Conservation (phyloP, 2,888 invertebrate species). For the Scaptomyza cyrtandrae region DNA sequence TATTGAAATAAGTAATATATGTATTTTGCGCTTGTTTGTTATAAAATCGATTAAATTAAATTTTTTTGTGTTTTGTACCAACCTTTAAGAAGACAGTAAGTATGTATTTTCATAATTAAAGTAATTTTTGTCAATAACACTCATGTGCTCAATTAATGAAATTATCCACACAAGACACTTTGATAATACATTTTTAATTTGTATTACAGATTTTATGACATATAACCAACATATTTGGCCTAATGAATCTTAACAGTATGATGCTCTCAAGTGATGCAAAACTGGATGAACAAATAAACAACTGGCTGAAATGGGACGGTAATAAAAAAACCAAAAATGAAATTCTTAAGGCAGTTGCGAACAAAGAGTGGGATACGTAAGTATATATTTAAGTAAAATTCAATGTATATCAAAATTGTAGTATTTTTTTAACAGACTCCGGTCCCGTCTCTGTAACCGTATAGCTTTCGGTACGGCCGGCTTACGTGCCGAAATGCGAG, state of each 20-base stretch:
- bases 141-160: neutral
- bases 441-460: slow-evolving; percentile 88
- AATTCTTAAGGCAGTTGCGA: slow-evolving; percentile 86
- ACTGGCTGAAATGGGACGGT: slow-evolving; percentile 91
- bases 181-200: neutral
- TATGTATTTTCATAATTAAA: no score
- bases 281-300: slow-evolving; percentile 88
- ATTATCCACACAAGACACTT: neutral
- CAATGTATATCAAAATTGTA: neutral
- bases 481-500: slow-evolving; percentile 95
- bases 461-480: slow-evolving; percentile 97
- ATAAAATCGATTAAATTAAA: no score
- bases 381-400: slow-evolving; percentile 12
- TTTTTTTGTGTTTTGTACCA: no score
- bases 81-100: neutral
- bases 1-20: neutral
- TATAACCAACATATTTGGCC: neutral
- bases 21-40: neutral
- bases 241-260: slow-evolving; percentile 24
- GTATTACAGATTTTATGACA: slow-evolving; percentile 12
- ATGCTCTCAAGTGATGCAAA: slow-evolving; percentile 75
- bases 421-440: slow-evolving; percentile 82
- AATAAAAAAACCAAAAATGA: slow-evolving; percentile 88
- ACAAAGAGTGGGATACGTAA: slow-evolving; percentile 85
- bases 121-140: no score